Base-by-base conservation (phyloP, 2,113 vertebrate genomes). In the Osmerus eperlanus region DNA sequence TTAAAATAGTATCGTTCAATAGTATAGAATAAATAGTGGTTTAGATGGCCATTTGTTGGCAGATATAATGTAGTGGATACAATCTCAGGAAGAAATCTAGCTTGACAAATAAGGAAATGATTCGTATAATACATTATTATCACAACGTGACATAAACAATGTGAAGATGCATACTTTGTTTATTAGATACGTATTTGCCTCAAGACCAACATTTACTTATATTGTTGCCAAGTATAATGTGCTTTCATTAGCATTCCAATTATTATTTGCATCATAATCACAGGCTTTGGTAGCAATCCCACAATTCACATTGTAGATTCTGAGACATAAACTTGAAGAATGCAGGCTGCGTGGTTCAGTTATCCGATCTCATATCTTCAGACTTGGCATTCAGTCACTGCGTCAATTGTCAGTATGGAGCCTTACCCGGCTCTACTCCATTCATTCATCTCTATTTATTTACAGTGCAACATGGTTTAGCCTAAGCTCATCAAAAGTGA, bases 401-500 rank as follows among this genome's bases (percentile, higher is more conserved):
- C 68, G 36, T 41, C 29, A 41, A 63, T 81, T 68, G 18, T 83
- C 76, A 64, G 59, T 41, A 63, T 7, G 15, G 23, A 63, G 25
- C 9, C 32, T 23, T 18, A 83, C 72, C 75, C 65, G 68, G 75
- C 61, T 75, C 47, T 65, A 72, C 72, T 78, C 72, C 69, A 70
- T 75, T 76, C 72, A 69, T 55, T 65, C 77, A 79, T 70, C 72
- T 78, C 71, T 81, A 75, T 81, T 85, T 86, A 79, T 88, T 90
- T 83, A 82, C 81, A 78, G 68, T 71, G 76, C 83, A 76, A 77
- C 66, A 76, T 68, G 77, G 78, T 88, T 84, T 86, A 84, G 86
- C 84, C 79, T 82, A 81, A 81, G 78, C 85, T 83, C 80, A 63
- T 83, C 74, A 82, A 79, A 85, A 87, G 73, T 81, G 73, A 81